Evolutionary conservation across 2,888 invertebrate genomes (phyloP), one percentile per base, ranked within the genome.

Genomic region (Sceliomorpha sp.): DNA sequence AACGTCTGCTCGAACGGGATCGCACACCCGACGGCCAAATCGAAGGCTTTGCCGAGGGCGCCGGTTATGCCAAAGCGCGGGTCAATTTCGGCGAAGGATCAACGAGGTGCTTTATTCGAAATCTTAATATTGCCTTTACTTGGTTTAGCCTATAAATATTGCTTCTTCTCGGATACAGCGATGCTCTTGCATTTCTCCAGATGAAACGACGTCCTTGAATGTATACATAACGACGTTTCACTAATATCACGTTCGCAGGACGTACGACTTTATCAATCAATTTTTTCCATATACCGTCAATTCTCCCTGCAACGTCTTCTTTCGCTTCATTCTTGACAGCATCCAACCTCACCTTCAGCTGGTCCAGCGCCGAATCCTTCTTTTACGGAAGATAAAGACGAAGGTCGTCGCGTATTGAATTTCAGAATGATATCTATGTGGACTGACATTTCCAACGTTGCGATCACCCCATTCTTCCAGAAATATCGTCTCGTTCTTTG

Each of bases 11-110:
- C 53, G 59, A 72, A 73, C 59, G 69, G 69, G 64, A 70, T 59
- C 36, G 74, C 70, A 75, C 75, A 81, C 74, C 78, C 77, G 71
- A 63, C 67, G 74, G 77, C 77, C 73, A 84, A 85, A 85, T 85
- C 81, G 83, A 80, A 75, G 72, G 76, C 67, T 56, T 50, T 63
- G 64, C 58, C 32, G n/a, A 51, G 72, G 73, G 75, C 75, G 76
- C 64, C 78, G 72, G 75, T 72, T 75, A 70, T 69, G 68, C 59
- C 56, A 47, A 45, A 31, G 36, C 45, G 70, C 59, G 50, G 13
- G 40, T 13, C 31, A 29, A 48, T 37, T 50, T 64, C 50, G 64
- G 63, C 71, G 68, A 72, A 73, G 72, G 70, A 74, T 74, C 72
- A 76, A 71, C 71, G 69, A 72, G 70, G 34, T 56, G 48, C 50